Percentiles rank a stretch among this genome's conserved stretches.
These are phyloP conservation scores for Strigamia crassipes DNA, from an alignment of 2,888 invertebrate species.

Conservation along the genomic window DNA sequence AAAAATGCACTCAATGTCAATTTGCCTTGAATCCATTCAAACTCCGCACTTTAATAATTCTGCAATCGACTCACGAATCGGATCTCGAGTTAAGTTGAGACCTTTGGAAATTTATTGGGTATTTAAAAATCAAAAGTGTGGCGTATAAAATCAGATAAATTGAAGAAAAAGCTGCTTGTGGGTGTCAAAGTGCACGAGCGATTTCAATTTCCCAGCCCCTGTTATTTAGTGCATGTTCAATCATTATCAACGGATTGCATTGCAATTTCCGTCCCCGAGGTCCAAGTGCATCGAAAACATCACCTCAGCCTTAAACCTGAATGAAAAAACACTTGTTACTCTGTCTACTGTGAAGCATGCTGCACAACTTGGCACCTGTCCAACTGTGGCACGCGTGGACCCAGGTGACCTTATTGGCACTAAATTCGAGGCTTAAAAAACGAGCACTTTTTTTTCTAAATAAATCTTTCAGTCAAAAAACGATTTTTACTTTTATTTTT, in stretches of 20 bases:
- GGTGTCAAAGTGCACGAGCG: background rate
- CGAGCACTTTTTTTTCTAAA: background rate
- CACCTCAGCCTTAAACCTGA: background rate
- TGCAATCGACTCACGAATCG: background rate
- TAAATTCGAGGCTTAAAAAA: background rate
- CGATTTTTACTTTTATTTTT: too few relatives aligned
- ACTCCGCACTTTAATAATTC: background rate
- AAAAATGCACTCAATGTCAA: background rate
- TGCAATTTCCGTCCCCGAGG: background rate
- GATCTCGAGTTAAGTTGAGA: background rate
- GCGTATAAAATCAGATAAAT: background rate
- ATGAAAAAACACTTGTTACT: background rate
- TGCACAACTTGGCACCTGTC: background rate
- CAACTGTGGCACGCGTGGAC: constrained; percentile 2
- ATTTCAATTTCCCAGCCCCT: constrained; percentile 1
- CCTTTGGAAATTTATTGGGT: background rate
- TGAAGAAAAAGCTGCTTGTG: background rate
- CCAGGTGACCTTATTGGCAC: background rate
- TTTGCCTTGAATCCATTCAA: background rate
- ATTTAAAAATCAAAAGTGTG: background rate
- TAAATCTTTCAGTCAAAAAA: background rate
- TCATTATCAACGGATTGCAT: background rate
- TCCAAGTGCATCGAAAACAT: background rate
- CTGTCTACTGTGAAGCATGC: background rate
- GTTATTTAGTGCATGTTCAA: background rate